phyloP scores from a whole-genome alignment of 2,888 invertebrate genomes.

The Rhogogaster chlorosoma region DNA sequence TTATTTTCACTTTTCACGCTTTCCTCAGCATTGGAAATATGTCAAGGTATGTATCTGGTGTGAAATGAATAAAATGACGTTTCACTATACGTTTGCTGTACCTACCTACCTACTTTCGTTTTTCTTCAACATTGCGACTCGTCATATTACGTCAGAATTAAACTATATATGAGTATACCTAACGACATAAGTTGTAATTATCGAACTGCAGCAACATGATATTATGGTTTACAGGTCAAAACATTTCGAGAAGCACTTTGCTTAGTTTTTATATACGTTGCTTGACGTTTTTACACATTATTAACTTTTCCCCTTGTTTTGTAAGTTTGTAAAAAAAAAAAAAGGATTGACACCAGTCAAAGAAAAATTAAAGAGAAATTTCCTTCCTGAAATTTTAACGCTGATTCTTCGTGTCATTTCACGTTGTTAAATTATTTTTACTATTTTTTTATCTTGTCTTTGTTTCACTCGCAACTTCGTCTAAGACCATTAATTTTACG shows the following conservation, averaged over 20 bases:
- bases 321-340: neutral
- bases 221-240: neutral
- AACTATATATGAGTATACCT: neutral
- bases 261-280: neutral
- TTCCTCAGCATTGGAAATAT: slow-evolving; percentile 88
- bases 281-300: neutral
- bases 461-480: neutral
- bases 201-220: neutral
- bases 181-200: neutral
- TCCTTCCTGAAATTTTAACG: neutral
- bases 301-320: neutral
- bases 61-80: slow-evolving; percentile 12
- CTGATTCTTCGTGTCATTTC: neutral
- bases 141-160: neutral
- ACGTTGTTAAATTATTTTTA: neutral
- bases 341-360: neutral
- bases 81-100: neutral
- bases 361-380: neutral
- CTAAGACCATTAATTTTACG: slow-evolving; percentile 22
- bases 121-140: slow-evolving; percentile 12
- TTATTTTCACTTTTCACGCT: slow-evolving; percentile 77
- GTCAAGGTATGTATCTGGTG: slow-evolving; percentile 84
- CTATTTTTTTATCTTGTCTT: neutral
- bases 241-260: neutral
- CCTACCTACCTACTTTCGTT: neutral